Conservation (phyloP, 2,888 invertebrate genomes). For the Nomada fucata region DNA sequence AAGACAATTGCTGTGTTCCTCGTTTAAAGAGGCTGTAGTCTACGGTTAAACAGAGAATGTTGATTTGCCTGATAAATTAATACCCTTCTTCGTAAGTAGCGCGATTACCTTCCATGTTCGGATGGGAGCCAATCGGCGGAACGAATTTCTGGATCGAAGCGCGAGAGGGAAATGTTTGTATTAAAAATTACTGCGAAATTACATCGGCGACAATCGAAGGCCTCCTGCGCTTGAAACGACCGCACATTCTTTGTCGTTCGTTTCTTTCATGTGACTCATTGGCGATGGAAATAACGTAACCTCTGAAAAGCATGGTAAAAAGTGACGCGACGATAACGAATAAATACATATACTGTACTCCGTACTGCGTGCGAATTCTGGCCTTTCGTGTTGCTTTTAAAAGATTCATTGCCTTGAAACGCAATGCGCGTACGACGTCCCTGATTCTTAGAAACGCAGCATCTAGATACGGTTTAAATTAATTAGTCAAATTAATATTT, state of each 20-base stretch:
- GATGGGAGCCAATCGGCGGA: background rate
- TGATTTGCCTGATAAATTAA: slow-evolving; percentile 13
- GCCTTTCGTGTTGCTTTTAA: slow-evolving; percentile 11
- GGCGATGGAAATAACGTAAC: slow-evolving; percentile 28
- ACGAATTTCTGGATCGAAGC: background rate
- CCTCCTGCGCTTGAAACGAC: background rate
- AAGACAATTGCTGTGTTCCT: background rate
- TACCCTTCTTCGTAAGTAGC: background rate
- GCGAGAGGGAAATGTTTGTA: background rate
- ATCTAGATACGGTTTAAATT: background rate
- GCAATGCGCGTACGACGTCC: background rate
- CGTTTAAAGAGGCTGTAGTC: background rate
- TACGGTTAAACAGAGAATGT: background rate
- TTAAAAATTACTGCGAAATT: slow-evolving; percentile 2
- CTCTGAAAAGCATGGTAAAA: slow-evolving; percentile 11
- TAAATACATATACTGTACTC: background rate
- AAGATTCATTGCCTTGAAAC: slow-evolving; percentile 18
- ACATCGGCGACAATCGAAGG: slow-evolving; percentile 21
- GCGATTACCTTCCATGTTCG: background rate
- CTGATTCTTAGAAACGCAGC: slow-evolving; percentile 25
- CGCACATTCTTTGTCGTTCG: slow-evolving; percentile 21
- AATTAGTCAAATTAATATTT: background rate
- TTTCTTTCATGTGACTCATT: slow-evolving; percentile 52
- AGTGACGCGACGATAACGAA: slow-evolving; percentile 33
- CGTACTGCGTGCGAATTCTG: slow-evolving; percentile 18